These are phyloP conservation scores for Pygathrix nemaeus DNA, from an alignment of 2,113 vertebrate species.

Conservation along the genomic window DNA sequence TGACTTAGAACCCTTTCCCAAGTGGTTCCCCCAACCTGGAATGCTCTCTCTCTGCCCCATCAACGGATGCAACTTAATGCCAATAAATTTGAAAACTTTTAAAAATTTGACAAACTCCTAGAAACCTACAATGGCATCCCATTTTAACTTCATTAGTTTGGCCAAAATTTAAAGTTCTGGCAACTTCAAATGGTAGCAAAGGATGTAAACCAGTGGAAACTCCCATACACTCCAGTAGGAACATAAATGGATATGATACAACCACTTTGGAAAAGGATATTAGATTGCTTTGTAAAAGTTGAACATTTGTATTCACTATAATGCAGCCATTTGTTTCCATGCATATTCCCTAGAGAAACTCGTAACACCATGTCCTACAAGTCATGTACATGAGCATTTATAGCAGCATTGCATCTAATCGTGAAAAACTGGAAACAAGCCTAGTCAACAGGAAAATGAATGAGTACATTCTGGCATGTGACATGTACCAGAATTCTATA, in stretches of 20 bases:
- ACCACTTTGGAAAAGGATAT: neutral
- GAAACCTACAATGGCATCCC: neutral
- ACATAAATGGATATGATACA: neutral
- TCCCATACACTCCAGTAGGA: neutral
- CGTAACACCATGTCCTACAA: neutral
- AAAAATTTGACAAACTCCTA: neutral
- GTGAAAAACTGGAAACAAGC: neutral
- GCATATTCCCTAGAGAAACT: neutral
- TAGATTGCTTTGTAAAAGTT: neutral
- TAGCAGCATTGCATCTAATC: neutral
- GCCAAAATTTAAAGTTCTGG: neutral
- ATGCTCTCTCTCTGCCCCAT: neutral
- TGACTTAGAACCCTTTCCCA: neutral
- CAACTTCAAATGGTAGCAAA: neutral
- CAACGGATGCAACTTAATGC: neutral
- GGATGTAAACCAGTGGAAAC: neutral
- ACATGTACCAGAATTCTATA: neutral
- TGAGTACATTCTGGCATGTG: neutral
- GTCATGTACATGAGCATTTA: neutral
- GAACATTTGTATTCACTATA: neutral
- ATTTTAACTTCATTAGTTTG: neutral
- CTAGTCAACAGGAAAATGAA: neutral
- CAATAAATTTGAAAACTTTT: conserved; percentile 8
- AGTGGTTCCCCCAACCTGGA: neutral
- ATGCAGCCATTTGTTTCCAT: neutral